phyloP scores from a whole-genome alignment of 2,113 vertebrate species.

The Scopus umbretta region DNA sequence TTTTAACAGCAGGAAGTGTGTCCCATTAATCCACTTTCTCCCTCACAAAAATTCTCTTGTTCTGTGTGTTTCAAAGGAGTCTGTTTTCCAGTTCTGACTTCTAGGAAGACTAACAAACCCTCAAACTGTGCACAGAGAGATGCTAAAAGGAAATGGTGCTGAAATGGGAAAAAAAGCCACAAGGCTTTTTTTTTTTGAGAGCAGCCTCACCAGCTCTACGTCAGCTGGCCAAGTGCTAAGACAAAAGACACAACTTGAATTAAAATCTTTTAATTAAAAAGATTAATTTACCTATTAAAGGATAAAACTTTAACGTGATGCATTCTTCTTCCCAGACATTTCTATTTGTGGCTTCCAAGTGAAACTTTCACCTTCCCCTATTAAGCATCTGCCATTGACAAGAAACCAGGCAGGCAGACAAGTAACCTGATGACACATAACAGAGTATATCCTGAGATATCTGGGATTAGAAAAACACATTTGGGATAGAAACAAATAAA shows the following conservation, averaged over 20 bases:
- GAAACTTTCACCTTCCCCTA: background rate
- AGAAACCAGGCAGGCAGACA: background rate
- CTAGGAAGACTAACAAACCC: conserved; percentile 30
- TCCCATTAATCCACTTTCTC: background rate
- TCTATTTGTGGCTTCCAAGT: background rate
- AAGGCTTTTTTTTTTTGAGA: background rate
- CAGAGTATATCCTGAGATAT: background rate
- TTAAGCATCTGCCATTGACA: background rate
- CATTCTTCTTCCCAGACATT: background rate
- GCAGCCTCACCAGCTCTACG: background rate
- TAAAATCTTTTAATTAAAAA: background rate
- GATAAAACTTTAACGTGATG: background rate
- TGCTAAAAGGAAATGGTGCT: background rate
- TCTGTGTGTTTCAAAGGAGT: background rate
- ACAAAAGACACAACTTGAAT: background rate
- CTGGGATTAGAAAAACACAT: background rate
- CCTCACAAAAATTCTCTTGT: background rate
- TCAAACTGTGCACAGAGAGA: background rate
- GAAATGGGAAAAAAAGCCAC: background rate
- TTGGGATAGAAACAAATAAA: background rate
- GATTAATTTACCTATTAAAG: background rate
- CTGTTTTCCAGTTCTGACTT: conserved; percentile 5
- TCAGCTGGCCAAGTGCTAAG: background rate
- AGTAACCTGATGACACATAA: background rate
- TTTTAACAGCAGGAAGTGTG: background rate